Evolutionary conservation across 2,888 invertebrate genomes (phyloP), one percentile per base, ranked within the genome.

Genomic region (Agrochola macilenta): DNA sequence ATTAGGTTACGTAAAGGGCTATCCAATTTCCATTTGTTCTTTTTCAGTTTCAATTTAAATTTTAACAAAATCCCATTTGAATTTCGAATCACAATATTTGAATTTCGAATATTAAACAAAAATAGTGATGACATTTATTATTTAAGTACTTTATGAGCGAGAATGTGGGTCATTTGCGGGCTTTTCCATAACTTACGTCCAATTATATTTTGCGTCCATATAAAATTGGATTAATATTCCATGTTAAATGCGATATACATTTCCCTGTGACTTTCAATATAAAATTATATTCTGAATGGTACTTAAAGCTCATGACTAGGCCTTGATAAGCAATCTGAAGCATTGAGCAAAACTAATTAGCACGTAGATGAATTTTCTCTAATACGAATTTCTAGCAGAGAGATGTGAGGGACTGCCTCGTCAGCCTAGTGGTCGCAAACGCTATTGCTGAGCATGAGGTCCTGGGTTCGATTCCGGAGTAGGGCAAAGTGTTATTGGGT

Each of bases 31-130:
- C 26, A 76, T 58, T 60, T 49, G 35, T 23, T 39, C 11, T 60
- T 74, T 7, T 20, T 20, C 43, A 14, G 57, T 70, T 76, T 54
- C 43, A 14, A 73, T 70, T 76, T 61, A 26, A 74, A 60, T 61
- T 68, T 52, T n/a, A 58, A 61, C n/a, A 12, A 49, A 79, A 79
- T 39, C 12, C 61, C 39, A 54, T 30, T 68, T 39, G 39, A 7
- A 39, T 39, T 39, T 7, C 39, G 39, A 39, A 39, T 39, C n/a
- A 9, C 7, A 52, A 23, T 30, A 64, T 57, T 76, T 82, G 49
- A 65, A 77, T 66, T 70, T 60, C 58, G 69, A 82, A 81, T 69
- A 20, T 35, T n/a, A 35, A 81, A 63, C 68, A 46, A 61, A 82
- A 82, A 5, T 66, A 60, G 65, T 76, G 60, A 43, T 65, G 65